Evolutionary conservation across 2,888 invertebrate genomes (phyloP).

Genomic region (Oscheius sp.): DNA sequence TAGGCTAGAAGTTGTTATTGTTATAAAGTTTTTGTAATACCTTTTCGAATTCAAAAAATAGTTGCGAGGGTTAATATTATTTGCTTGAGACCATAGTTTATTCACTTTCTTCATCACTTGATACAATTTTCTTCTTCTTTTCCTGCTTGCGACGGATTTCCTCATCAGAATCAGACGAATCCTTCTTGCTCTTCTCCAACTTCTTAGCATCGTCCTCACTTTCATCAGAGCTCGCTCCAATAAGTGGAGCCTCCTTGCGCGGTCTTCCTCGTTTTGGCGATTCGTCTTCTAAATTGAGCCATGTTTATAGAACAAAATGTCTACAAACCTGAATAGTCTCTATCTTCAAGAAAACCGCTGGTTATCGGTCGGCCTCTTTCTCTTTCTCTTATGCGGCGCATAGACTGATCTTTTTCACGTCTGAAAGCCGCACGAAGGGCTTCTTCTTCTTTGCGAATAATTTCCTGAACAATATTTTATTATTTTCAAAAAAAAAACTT

Average conservation of each 20-base stretch:
- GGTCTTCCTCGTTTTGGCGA: conserved; percentile 23
- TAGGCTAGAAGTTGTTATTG: not conserved
- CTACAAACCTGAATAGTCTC: conserved; percentile 3
- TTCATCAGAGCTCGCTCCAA: conserved; percentile 51
- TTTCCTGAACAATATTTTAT: conserved; percentile 38
- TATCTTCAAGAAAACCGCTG: conserved; percentile 25
- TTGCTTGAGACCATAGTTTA: conserved; percentile 14
- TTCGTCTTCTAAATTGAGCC: conserved; percentile 44
- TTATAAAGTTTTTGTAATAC: conserved; percentile 6
- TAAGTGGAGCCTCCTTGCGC: conserved; percentile 47
- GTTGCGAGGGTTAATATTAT: not conserved
- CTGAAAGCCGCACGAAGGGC: conserved; percentile 87
- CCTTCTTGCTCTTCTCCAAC: conserved; percentile 38
- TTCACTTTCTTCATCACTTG: conserved; percentile 52
- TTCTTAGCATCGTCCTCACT: conserved; percentile 40
- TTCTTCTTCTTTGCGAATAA: conserved; percentile 89
- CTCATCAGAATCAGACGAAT: conserved; percentile 43
- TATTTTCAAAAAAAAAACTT: not conserved
- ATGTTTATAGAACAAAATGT: not conserved
- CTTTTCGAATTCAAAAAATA: no score
- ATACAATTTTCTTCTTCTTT: conserved; percentile 51
- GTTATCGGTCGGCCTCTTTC: conserved; percentile 4
- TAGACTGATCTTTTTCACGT: conserved; percentile 30
- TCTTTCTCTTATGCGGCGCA: not conserved
- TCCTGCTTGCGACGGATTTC: conserved; percentile 43